A percentile compares a stretch with the other conserved stretches of the same genome.
Evolutionary conservation across 2,888 invertebrate species (phyloP).

Genomic region (Eudasyphora cyanicolor): DNA sequence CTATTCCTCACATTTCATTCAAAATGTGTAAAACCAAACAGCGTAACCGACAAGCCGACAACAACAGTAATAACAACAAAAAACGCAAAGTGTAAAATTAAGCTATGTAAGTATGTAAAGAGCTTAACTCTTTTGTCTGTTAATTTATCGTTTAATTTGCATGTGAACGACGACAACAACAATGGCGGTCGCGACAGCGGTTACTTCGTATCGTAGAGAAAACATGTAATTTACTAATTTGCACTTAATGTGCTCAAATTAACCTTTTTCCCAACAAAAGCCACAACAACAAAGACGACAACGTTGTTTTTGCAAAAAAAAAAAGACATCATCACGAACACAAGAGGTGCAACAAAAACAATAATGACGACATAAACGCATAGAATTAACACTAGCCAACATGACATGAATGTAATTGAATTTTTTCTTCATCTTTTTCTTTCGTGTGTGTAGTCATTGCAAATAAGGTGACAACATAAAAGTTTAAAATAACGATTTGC

Average conservation of each 20-base stretch:
- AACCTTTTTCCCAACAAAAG: constrained; percentile 58
- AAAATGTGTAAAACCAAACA: constrained; percentile 28
- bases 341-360: too few species aligned
- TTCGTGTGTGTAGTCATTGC: not conserved
- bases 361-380: not conserved
- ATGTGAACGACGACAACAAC: constrained; percentile 56
- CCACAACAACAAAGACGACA: constrained; percentile 14
- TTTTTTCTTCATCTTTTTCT: constrained; percentile 36
- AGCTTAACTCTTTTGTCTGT: constrained; percentile 66
- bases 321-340: not conserved
- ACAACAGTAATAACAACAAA: constrained; percentile 26
- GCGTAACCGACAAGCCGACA: constrained; percentile 40
- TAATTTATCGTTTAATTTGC: constrained; percentile 68
- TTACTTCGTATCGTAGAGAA: constrained; percentile 16
- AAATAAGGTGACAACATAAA: constrained; percentile 60
- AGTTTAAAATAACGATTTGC: not conserved
- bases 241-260: constrained; percentile 66
- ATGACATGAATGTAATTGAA: constrained; percentile 52
- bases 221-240: constrained; percentile 67
- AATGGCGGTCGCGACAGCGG: not conserved
- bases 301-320: not conserved
- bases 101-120: constrained; percentile 53
- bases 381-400: not conserved
- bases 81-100: constrained; percentile 42
- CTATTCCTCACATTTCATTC: constrained; percentile 20